Conservation (phyloP, 2,113 vertebrate genomes). For the Hassar affinis region DNA sequence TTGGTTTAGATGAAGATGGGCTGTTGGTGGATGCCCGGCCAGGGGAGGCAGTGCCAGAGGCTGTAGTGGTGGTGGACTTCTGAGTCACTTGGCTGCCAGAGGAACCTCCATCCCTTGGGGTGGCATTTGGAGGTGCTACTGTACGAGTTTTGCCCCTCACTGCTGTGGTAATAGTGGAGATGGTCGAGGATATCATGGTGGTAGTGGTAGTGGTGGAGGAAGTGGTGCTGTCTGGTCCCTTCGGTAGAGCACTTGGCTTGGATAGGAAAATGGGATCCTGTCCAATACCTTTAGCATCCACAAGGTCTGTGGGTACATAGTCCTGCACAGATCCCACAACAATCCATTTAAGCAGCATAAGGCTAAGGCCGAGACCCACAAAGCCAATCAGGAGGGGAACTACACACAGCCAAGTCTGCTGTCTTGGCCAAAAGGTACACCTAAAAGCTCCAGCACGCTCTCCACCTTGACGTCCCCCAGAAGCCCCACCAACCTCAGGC, state of each 20-base stretch:
- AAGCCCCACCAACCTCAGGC: slow-evolving; percentile 72
- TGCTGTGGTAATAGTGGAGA: slow-evolving; percentile 41
- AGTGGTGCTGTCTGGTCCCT: slow-evolving; percentile 69
- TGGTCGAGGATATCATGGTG: slow-evolving; percentile 59
- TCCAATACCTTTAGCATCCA: slow-evolving; percentile 88
- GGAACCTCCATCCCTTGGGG: slow-evolving; percentile 60
- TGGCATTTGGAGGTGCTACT: slow-evolving; percentile 65
- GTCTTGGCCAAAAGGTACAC: slow-evolving; percentile 88
- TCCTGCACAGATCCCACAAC: slow-evolving; percentile 90
- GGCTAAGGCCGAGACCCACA: slow-evolving; percentile 87
- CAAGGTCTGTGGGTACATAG: slow-evolving; percentile 89
- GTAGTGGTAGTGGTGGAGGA: slow-evolving; percentile 45
- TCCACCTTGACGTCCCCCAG: slow-evolving; percentile 70
- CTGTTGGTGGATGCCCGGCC: slow-evolving; percentile 61
- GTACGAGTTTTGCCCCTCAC: slow-evolving; percentile 64
- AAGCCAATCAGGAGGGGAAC: slow-evolving; percentile 90
- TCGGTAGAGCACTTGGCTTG: slow-evolving; percentile 86
- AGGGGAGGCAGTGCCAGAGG: slow-evolving; percentile 51
- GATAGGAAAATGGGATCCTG: slow-evolving; percentile 94
- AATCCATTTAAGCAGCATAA: slow-evolving; percentile 94
- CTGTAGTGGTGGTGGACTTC: slow-evolving; percentile 63
- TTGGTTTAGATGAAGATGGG: slow-evolving; percentile 67
- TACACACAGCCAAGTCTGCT: slow-evolving; percentile 90
- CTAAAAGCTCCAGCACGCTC: slow-evolving; percentile 76
- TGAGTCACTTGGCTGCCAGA: slow-evolving; percentile 72